Evolutionary conservation across 2,797 vertebrate genomes (phyloP).

Genomic region (Phrynocephalus forsythii): DNA sequence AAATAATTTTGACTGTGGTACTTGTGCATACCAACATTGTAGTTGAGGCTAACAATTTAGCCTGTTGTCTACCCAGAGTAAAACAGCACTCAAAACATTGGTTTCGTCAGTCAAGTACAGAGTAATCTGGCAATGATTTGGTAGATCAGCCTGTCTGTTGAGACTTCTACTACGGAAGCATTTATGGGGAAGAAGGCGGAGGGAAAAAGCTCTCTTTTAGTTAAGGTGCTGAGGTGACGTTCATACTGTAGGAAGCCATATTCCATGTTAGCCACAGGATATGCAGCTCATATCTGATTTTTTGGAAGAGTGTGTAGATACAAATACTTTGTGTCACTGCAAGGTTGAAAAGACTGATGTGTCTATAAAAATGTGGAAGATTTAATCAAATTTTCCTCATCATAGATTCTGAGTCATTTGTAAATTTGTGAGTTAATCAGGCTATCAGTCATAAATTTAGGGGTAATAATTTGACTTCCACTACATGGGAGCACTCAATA

Average conservation of each 20-base stretch:
- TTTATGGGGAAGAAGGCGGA: neutral
- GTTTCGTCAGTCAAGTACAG: neutral
- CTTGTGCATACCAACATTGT: too few relatives aligned
- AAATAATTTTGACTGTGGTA: too few relatives aligned
- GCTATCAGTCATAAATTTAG: neutral
- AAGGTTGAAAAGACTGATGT: neutral
- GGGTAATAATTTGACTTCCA: neutral
- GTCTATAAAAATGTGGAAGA: neutral
- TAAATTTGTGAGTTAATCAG: neutral
- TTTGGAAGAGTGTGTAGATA: neutral
- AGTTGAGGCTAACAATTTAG: too few relatives aligned
- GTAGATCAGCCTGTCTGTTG: neutral
- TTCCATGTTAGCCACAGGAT: neutral
- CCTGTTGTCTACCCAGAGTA: too few relatives aligned
- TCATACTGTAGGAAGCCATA: neutral
- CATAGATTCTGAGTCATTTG: neutral
- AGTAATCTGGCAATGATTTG: neutral
- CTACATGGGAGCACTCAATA: neutral
- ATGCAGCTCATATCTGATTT: neutral
- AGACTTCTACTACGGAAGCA: neutral
- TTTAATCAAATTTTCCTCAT: neutral
- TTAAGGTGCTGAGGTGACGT: neutral
- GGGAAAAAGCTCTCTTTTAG: neutral
- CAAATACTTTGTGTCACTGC: neutral
- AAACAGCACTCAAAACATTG: neutral